Conservation (phyloP, 2,113 vertebrate genomes). For the Xiphophorus hellerii region DNA sequence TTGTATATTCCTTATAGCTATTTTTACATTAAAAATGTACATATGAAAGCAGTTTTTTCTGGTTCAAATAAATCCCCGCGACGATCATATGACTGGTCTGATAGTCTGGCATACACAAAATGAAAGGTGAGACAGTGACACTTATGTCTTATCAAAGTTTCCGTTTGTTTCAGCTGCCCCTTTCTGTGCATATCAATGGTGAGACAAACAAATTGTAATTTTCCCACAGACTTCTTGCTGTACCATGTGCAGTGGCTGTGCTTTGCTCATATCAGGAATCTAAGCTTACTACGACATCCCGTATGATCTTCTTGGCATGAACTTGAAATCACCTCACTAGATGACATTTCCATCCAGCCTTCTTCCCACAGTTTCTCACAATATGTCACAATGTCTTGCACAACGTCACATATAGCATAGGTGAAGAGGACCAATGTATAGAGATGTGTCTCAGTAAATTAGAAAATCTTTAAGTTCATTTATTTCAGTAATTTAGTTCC, state of each 20-base stretch:
- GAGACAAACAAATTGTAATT: neutral
- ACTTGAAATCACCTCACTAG: neutral
- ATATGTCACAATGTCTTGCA: neutral
- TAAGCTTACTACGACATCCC: neutral
- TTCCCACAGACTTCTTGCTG: conserved; percentile 29
- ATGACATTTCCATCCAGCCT: neutral
- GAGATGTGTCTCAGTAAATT: no score
- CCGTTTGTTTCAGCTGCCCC: neutral
- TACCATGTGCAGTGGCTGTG: neutral
- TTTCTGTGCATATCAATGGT: conserved; percentile 14
- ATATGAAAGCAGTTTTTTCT: neutral
- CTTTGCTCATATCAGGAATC: conserved; percentile 1
- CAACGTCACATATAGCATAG: neutral
- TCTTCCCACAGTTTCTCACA: neutral
- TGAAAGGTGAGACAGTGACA: conserved; percentile 54
- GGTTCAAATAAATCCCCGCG: neutral
- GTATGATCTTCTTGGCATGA: neutral
- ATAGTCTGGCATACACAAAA: conserved; percentile 18
- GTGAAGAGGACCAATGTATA: no score
- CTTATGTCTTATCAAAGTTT: conserved; percentile 6
- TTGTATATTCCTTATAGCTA: no score
- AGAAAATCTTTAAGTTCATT: no score
- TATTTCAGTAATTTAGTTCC: no score
- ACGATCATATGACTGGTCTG: neutral
- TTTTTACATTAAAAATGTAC: no score